phyloP scores from a whole-genome alignment of 2,113 vertebrate species.

The Dolichallabes microphthalmus region DNA sequence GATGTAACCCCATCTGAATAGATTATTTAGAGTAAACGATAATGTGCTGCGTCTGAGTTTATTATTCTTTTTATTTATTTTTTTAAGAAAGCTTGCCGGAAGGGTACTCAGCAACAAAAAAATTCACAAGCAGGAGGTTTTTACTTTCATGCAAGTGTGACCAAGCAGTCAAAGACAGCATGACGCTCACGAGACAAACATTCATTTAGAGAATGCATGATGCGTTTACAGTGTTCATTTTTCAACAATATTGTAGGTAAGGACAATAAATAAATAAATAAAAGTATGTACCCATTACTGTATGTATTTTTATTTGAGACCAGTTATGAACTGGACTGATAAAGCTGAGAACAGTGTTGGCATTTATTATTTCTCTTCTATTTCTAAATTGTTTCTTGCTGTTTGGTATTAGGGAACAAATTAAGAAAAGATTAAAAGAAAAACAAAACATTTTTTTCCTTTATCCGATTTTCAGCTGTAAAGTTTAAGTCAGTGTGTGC shows the following conservation, averaged over 20 bases:
- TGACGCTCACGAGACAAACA: not conserved
- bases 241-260: not conserved
- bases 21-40: not conserved
- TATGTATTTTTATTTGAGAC: not conserved
- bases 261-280: not conserved
- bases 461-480: not conserved
- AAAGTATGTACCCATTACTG: too few relatives aligned
- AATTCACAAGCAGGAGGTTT: not conserved
- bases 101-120: not conserved
- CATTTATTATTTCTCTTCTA: not conserved
- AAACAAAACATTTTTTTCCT: too few relatives aligned
- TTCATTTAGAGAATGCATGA: not conserved
- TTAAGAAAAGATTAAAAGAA: too few relatives aligned
- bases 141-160: not conserved
- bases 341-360: not conserved
- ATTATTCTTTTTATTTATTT: not conserved
- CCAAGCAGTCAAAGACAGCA: not conserved
- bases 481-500: not conserved
- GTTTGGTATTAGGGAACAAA: too few relatives aligned
- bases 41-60: not conserved
- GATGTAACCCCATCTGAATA: not conserved
- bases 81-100: not conserved
- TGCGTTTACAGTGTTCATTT: not conserved
- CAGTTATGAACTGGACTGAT: not conserved
- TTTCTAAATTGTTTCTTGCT: too few relatives aligned